Conservation (phyloP, 53 echinoderm and acorn worm genomes). For the Patiria pectinifera region DNA sequence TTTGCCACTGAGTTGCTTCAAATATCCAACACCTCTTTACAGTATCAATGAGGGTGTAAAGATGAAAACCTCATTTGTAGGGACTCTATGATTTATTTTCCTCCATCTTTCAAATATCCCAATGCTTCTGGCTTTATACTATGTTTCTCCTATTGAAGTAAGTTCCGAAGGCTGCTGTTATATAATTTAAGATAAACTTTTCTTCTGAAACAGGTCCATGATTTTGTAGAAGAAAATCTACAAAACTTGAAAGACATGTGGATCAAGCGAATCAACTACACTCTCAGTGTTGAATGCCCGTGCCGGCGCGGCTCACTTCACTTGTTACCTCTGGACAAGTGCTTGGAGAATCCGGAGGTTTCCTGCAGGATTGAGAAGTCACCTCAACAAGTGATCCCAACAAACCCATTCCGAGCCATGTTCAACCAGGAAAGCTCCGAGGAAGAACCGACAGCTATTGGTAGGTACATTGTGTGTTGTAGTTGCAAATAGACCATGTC, state of each 20-base stretch:
- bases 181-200: not conserved
- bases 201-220: slow-evolving; percentile 19
- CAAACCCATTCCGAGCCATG: not conserved
- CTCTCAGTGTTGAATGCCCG: slow-evolving; percentile 13
- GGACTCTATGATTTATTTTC: no score
- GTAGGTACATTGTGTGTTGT: not conserved
- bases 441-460: not conserved
- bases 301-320: not conserved
- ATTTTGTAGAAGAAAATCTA: slow-evolving; percentile 21
- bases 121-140: no score
- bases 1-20: no score
- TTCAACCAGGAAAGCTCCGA: slow-evolving; percentile 13
- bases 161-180: no score
- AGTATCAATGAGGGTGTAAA: no score
- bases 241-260: slow-evolving; percentile 43
- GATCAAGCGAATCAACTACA: slow-evolving; percentile 45
- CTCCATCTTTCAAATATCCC: no score
- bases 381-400: not conserved
- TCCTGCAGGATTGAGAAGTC: slow-evolving; percentile 4
- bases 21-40: no score
- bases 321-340: slow-evolving; percentile 30
- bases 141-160: no score
- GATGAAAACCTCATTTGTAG: no score
- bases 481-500: no score
- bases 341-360: slow-evolving; percentile 11